Evolutionary conservation across 1,140 invertebrate species (phyloP), one percentile per base, ranked within the genome.

Genomic region (Cydia amplana): DNA sequence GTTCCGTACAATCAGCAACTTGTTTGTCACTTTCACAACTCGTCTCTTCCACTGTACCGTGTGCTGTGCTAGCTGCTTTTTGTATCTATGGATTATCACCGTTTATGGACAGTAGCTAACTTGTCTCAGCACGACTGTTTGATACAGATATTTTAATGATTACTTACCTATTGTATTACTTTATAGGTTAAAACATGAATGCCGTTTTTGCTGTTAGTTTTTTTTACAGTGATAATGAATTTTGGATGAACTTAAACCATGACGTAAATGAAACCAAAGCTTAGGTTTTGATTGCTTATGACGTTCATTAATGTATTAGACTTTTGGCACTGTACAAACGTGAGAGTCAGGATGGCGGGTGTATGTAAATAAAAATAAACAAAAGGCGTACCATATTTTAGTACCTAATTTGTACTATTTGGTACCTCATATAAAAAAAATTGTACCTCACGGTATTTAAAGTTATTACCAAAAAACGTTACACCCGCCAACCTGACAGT

Each of bases 11-110:
- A 89, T 91, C 85, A 90, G 89, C 90, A 87, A 92, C 83, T 86
- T 88, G 88, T 91, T 91, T 91, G 90, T 86, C 87, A 93, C 88
- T 88, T 87, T 93, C 91, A 91, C 90, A 87, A 91, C 82, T 92
- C 89, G 91, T 91, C 86, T 91, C 84, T 92, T 91, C 91, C 91
- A 93, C 90, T 92, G 86, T 93, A 88, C 85, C 90, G 91, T 93
- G 91, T 93, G 90, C 90, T 93, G 88, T 92, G 91, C 89, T 93
- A 93, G 91, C 91, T 93, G 91, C 91, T 93, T 93, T 91, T 93
- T 93, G 91, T 93, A 91, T 90, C 89, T 91, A 93, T 93, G 90
- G 89, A 88, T 93, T 91, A 90, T 91, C 90, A 91, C 91, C 90
- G 88, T 72, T 40, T 88, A 85, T 86, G 85, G 82, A 86, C 79